Evolutionary conservation across 2,113 vertebrate genomes (phyloP).

Genomic region (Acinonyx jubatus): DNA sequence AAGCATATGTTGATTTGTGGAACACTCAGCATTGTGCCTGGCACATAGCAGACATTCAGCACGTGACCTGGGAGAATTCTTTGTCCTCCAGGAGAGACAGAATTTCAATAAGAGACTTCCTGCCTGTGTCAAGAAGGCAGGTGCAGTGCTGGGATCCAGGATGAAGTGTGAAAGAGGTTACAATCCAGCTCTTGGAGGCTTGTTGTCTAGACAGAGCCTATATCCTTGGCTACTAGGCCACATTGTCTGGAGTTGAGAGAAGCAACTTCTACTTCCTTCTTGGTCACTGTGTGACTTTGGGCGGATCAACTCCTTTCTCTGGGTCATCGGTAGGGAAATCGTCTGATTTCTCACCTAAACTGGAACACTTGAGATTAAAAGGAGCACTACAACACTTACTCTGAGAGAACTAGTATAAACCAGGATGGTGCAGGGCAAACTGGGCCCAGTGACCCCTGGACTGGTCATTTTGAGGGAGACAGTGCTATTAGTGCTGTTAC

Average conservation of each 20-base stretch:
- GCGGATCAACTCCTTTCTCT: not conserved
- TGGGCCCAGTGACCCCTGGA: not conserved
- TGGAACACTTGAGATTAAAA: not conserved
- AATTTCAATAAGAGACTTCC: not conserved
- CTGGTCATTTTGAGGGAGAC: not conserved
- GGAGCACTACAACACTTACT: not conserved
- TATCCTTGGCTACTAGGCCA: not conserved
- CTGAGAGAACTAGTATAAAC: not conserved
- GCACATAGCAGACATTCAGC: not conserved
- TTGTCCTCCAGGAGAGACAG: not conserved
- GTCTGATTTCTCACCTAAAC: not conserved
- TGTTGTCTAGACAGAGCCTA: not conserved
- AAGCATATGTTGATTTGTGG: not conserved
- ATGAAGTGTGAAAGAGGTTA: not conserved
- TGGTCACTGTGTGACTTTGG: not conserved
- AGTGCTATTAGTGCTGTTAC: not conserved
- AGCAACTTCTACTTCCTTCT: not conserved
- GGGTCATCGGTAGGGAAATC: not conserved
- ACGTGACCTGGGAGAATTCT: not conserved
- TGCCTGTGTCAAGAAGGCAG: not conserved
- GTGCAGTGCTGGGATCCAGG: not conserved
- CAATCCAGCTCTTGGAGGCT: not conserved
- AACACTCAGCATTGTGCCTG: not conserved
- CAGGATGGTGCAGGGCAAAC: not conserved
- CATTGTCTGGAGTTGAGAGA: not conserved